Evolutionary conservation across 2,888 invertebrate species (phyloP).

Genomic region (Agelastica alni): DNA sequence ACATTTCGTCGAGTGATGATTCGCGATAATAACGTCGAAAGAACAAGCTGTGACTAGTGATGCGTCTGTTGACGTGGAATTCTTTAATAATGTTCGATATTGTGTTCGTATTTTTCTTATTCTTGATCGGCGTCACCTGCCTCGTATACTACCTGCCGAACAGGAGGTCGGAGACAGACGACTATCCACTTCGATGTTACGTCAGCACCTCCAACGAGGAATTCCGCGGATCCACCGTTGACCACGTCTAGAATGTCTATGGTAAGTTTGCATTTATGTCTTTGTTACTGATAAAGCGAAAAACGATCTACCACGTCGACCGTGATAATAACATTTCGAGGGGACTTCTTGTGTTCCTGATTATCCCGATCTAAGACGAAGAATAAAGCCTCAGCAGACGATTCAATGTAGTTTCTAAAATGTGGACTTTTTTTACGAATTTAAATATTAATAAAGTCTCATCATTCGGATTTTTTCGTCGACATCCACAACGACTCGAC

Average conservation of each 20-base stretch:
- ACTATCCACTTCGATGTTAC: slow-evolving; percentile 53
- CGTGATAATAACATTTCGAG: too few relatives aligned
- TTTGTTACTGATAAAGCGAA: too few relatives aligned
- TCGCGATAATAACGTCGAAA: slow-evolving; percentile 4
- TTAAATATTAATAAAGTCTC: too few relatives aligned
- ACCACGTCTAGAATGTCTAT: slow-evolving; percentile 52
- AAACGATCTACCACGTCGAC: too few relatives aligned
- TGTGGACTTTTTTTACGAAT: too few relatives aligned
- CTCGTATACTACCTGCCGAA: slow-evolving; percentile 81
- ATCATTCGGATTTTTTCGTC: too few relatives aligned
- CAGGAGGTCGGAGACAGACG: slow-evolving; percentile 57
- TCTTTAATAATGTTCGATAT: slow-evolving; percentile 87
- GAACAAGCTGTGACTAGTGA: slow-evolving; percentile 56
- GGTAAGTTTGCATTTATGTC: slow-evolving; percentile 39
- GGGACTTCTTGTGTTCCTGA: too few relatives aligned
- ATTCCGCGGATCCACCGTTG: slow-evolving; percentile 50
- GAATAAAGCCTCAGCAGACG: too few relatives aligned
- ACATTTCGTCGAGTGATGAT: slow-evolving; percentile 2
- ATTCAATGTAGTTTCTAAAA: too few relatives aligned
- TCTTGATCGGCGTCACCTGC: slow-evolving; percentile 82
- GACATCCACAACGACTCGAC: slow-evolving; percentile 9
- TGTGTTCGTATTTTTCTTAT: slow-evolving; percentile 84
- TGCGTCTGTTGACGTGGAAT: slow-evolving; percentile 86
- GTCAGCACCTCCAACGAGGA: slow-evolving; percentile 51
- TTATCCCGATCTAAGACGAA: too few relatives aligned